Conservation (phyloP, 2,113 vertebrate species). For the Hypocryptadius cinnamomeus region DNA sequence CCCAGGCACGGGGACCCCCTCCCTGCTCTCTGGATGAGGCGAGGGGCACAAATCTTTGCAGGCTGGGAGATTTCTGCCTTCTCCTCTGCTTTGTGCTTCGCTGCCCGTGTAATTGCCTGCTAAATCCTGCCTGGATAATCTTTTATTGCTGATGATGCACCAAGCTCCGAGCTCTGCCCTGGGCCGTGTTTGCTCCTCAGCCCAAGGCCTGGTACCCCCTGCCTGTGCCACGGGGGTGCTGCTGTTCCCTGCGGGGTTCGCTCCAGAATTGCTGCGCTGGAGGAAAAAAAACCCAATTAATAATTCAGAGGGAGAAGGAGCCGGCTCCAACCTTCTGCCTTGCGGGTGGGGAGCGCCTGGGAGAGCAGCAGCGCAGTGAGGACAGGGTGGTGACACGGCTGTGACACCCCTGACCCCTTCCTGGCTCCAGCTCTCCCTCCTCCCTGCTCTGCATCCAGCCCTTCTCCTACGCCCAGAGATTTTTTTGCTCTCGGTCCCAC, state of each 20-base stretch:
- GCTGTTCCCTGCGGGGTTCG: neutral
- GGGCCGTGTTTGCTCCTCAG: neutral
- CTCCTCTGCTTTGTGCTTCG: neutral
- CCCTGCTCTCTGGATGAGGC: fast-evolving
- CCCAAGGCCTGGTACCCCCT: neutral
- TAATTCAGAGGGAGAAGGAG: slow-evolving; percentile 25
- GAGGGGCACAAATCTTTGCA: neutral
- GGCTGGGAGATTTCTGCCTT: slow-evolving; percentile 5
- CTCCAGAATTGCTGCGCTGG: neutral
- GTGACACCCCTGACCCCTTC: neutral
- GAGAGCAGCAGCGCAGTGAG: neutral
- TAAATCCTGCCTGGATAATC: neutral
- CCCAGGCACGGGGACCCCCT: neutral
- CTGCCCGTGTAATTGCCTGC: neutral
- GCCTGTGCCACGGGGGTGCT: neutral
- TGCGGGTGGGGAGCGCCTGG: neutral
- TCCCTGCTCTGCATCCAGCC: neutral
- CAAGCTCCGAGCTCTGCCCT: neutral
- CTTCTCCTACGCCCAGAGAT: neutral
- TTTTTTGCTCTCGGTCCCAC: neutral
- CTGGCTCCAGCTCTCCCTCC: neutral
- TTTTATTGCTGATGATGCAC: neutral
- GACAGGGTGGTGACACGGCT: neutral
- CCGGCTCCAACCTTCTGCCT: neutral
- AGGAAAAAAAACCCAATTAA: neutral